phyloP scores from a whole-genome alignment of 2,888 invertebrate genomes.

The Xylophagus ater region DNA sequence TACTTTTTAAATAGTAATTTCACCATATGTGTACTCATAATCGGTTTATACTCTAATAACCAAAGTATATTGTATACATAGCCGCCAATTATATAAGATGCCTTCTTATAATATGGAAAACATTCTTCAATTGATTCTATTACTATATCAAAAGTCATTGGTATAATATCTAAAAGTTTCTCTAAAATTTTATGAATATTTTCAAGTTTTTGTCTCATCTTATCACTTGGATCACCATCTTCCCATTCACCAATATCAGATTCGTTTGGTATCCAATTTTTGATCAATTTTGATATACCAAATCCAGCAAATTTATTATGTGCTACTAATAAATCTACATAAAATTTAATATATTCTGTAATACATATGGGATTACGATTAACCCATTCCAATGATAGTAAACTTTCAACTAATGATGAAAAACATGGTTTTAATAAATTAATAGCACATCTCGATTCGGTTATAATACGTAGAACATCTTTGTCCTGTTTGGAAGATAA shows the following conservation, averaged over 20 bases:
- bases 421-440: slow-evolving; percentile 47
- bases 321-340: slow-evolving; percentile 55
- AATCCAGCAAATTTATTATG: slow-evolving; percentile 53
- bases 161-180: slow-evolving; percentile 37
- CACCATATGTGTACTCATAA: slow-evolving; percentile 56
- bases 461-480: slow-evolving; percentile 45
- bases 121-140: slow-evolving; percentile 49
- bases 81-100: slow-evolving; percentile 55
- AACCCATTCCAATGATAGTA: slow-evolving; percentile 50
- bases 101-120: slow-evolving; percentile 68
- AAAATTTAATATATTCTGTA: slow-evolving; percentile 49
- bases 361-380: slow-evolving; percentile 41
- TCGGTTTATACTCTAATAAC: slow-evolving; percentile 63
- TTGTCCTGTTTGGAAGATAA: slow-evolving; percentile 39
- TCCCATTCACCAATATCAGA: slow-evolving; percentile 47
- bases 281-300: slow-evolving; percentile 50
- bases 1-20: slow-evolving; percentile 67
- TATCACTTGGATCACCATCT: slow-evolving; percentile 46
- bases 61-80: slow-evolving; percentile 69
- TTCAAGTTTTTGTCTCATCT: slow-evolving; percentile 46
- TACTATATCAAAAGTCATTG: slow-evolving; percentile 58
- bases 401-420: slow-evolving; percentile 47
- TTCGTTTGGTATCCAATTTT: slow-evolving; percentile 45
- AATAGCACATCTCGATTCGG: slow-evolving; percentile 46
- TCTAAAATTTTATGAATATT: slow-evolving; percentile 49